Conservation (phyloP, 1,140 invertebrate genomes). For the Atopsyche davidsoni region DNA sequence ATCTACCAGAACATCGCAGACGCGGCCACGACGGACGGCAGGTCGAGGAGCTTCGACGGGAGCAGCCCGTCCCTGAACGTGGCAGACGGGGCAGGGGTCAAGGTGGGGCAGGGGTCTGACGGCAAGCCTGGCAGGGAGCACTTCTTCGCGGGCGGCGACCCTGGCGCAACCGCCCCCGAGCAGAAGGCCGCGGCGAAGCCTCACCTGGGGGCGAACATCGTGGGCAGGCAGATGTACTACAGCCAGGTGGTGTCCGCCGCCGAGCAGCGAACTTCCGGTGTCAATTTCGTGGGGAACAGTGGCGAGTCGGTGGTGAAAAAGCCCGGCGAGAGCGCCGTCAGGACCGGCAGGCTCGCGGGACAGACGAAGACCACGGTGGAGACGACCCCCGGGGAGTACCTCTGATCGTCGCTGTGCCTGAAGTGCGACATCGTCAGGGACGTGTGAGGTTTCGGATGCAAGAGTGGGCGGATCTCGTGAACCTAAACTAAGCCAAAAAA, state of each 20-base stretch:
- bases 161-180: conserved; percentile 4
- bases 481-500: no score
- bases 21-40: conserved; percentile 37
- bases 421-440: no score
- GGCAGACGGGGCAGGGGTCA: background rate
- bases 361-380: conserved; percentile 24
- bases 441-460: no score
- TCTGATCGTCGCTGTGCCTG: conserved; percentile 23
- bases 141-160: conserved; percentile 30
- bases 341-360: conserved; percentile 13
- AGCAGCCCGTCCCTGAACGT: conserved; percentile 4
- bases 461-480: no score
- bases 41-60: conserved; percentile 9
- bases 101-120: conserved; percentile 5
- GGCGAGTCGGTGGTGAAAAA: conserved; percentile 9
- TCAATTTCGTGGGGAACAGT: conserved; percentile 9
- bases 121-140: conserved; percentile 29
- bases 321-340: conserved; percentile 16
- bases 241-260: conserved; percentile 24
- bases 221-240: conserved; percentile 27
- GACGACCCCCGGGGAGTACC: conserved; percentile 24
- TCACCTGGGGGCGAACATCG: conserved; percentile 29
- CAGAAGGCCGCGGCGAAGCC: conserved; percentile 18
- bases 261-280: conserved; percentile 6
- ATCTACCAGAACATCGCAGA: conserved; percentile 43